Conservation (phyloP, 2,113 vertebrate species). For the Isichthys henryi region DNA sequence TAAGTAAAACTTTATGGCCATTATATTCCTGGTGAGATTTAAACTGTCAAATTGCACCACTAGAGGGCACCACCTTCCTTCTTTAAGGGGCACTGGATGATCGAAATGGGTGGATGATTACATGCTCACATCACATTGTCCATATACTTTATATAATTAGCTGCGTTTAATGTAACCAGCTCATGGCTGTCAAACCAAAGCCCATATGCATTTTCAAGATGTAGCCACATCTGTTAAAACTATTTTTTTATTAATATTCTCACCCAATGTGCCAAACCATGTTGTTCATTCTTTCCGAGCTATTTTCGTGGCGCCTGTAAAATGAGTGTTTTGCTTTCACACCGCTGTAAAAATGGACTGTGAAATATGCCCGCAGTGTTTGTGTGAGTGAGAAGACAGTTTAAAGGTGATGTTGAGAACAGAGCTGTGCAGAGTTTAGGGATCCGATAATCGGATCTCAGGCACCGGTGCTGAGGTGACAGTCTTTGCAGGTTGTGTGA, state of each 20-base stretch:
- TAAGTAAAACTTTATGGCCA: background rate
- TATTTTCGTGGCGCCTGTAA: background rate
- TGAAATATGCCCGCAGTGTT: background rate
- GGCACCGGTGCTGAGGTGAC: background rate
- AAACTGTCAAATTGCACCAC: background rate
- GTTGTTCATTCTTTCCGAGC: background rate
- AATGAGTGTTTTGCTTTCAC: background rate
- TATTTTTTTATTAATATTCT: background rate
- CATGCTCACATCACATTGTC: background rate
- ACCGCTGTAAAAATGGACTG: background rate
- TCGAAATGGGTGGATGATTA: background rate
- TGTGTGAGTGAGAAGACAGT: background rate
- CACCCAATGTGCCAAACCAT: background rate
- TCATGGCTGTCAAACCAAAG: background rate
- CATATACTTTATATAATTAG: background rate
- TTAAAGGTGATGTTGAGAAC: background rate
- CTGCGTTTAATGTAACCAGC: background rate
- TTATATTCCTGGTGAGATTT: background rate
- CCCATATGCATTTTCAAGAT: background rate
- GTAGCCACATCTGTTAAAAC: background rate
- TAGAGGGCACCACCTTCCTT: background rate
- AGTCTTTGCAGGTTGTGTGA: background rate
- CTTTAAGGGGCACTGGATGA: background rate
- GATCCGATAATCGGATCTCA: background rate
- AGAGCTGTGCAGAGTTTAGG: background rate